Conservation (phyloP, 1,140 invertebrate species). For the Aphelenchoides avenae region DNA sequence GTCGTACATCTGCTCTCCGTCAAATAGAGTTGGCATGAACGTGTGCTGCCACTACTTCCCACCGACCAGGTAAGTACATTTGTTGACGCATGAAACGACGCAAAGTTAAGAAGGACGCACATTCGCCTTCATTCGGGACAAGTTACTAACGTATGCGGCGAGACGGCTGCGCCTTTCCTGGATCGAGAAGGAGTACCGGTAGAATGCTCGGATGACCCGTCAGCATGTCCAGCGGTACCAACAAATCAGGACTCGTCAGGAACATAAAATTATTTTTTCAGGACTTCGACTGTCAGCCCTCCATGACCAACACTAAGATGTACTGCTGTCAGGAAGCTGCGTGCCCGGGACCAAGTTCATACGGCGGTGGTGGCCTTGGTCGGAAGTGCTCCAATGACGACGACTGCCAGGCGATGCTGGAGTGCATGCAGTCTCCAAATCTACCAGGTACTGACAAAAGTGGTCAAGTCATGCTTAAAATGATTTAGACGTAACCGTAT, state of each 20-base stretch:
- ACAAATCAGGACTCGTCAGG: background rate
- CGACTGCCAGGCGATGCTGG: background rate
- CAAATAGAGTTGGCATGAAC: conserved; percentile 37
- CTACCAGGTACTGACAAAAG: background rate
- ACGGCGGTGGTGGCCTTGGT: too few relatives aligned
- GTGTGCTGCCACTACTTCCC: conserved; percentile 38
- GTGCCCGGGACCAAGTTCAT: conserved; percentile 16
- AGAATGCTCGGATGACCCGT: conserved; percentile 21
- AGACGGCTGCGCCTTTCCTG: background rate
- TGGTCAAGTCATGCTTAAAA: background rate
- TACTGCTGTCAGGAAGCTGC: conserved; percentile 27
- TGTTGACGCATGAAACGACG: too few relatives aligned
- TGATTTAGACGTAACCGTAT: background rate
- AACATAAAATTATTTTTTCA: background rate
- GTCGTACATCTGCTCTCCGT: conserved; percentile 34
- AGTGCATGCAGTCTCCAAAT: background rate
- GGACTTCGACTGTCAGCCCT: conserved; percentile 29
- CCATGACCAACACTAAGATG: conserved; percentile 30
- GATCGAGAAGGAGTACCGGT: conserved; percentile 3
- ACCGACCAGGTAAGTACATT: too few relatives aligned
- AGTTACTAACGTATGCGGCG: conserved; percentile 4
- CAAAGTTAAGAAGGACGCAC: background rate
- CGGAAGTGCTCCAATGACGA: conserved; percentile 4
- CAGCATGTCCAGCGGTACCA: conserved; percentile 9
- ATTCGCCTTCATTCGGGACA: conserved; percentile 10